Percentiles rank a stretch among this genome's conserved stretches.
Conservation (phyloP, 2,113 vertebrate genomes). For the Chlorodrepanis virens region DNA sequence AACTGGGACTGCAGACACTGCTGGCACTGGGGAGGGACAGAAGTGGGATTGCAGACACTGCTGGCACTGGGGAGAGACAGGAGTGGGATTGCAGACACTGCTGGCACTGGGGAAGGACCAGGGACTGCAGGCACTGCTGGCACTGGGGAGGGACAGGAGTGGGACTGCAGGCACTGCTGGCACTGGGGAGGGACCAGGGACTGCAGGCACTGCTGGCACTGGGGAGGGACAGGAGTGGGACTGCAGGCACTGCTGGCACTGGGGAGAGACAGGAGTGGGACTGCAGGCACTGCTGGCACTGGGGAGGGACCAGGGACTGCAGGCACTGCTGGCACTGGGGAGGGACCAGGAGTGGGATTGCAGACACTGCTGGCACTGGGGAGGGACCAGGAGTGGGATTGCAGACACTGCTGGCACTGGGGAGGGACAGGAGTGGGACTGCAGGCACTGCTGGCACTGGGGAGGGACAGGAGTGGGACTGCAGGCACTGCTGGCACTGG, state of each 20-base stretch:
- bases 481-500: background rate
- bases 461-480: background rate
- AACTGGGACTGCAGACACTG: background rate
- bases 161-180: background rate
- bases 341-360: too few relatives aligned
- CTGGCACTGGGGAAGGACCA: background rate
- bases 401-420: too few relatives aligned
- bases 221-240: too few relatives aligned
- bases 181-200: background rate
- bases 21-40: too few relatives aligned
- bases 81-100: background rate
- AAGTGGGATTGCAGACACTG: too few relatives aligned
- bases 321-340: background rate
- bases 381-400: background rate
- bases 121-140: background rate
- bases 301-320: background rate
- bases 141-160: too few relatives aligned
- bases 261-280: rapidly evolving
- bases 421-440: too few relatives aligned
- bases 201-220: background rate
- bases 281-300: background rate
- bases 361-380: background rate
- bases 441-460: background rate
- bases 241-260: background rate
- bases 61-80: too few relatives aligned